These are phyloP conservation scores for Parnassius orleans DNA, from an alignment of 2,888 invertebrate species.

Conservation along the genomic window DNA sequence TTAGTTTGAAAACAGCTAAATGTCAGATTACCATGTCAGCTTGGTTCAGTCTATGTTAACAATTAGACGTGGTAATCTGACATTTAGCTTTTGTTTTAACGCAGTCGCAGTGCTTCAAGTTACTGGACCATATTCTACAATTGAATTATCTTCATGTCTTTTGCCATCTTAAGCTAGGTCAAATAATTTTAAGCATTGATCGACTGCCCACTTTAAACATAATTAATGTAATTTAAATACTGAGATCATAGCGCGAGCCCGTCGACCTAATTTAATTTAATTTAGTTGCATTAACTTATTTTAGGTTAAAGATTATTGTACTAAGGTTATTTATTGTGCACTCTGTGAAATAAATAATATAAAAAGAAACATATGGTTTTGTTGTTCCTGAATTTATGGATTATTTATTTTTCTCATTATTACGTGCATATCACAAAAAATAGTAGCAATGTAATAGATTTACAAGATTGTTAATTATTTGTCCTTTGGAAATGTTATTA, in stretches of 20 bases:
- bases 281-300: conserved; percentile 59
- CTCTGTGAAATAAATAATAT: conserved; percentile 50
- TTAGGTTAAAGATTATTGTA: conserved; percentile 56
- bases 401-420: no score
- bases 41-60: conserved; percentile 55
- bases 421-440: no score
- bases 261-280: conserved; percentile 67
- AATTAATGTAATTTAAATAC: conserved; percentile 40
- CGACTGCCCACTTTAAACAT: conserved; percentile 18
- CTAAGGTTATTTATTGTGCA: conserved; percentile 77
- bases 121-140: conserved; percentile 49
- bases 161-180: conserved; percentile 37
- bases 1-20: conserved; percentile 57
- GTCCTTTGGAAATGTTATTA: no score
- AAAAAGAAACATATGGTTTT: not conserved
- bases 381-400: not conserved
- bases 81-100: conserved; percentile 62
- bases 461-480: no score
- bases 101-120: conserved; percentile 63
- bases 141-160: conserved; percentile 37
- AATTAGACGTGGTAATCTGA: conserved; percentile 64
- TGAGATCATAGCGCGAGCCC: conserved; percentile 68
- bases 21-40: conserved; percentile 73
- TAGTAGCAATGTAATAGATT: no score
- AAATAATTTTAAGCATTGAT: conserved; percentile 58